phyloP scores from a whole-genome alignment of 2,113 vertebrate species.

The Cepphus grylle region DNA sequence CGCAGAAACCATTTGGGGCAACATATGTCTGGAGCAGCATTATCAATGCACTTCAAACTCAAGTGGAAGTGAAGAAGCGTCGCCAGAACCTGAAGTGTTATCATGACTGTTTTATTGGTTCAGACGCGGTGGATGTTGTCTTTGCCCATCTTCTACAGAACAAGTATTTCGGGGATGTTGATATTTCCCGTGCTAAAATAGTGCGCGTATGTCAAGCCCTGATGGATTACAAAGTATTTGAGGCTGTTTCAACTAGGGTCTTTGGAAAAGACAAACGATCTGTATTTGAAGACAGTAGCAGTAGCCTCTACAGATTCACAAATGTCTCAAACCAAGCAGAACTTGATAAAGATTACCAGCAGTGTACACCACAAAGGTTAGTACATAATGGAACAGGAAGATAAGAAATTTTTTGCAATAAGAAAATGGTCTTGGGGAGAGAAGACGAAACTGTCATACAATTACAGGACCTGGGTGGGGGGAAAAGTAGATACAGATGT shows the following conservation, averaged over 20 bases:
- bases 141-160: slow-evolving; percentile 89
- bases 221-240: slow-evolving; percentile 95
- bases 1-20: slow-evolving; percentile 91
- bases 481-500: neutral
- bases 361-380: slow-evolving; percentile 67
- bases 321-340: slow-evolving; percentile 59
- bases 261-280: slow-evolving; percentile 92
- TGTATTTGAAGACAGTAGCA: slow-evolving; percentile 91
- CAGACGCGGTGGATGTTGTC: slow-evolving; percentile 91
- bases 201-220: slow-evolving; percentile 92
- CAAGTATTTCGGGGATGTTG: slow-evolving; percentile 88
- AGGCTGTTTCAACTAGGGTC: slow-evolving; percentile 85
- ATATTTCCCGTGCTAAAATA: slow-evolving; percentile 91
- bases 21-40: slow-evolving; percentile 95
- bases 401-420: neutral
- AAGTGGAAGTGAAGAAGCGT: slow-evolving; percentile 91
- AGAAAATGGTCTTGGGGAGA: neutral
- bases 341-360: slow-evolving; percentile 71
- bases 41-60: slow-evolving; percentile 85
- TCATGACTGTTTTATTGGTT: slow-evolving; percentile 92
- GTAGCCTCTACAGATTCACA: slow-evolving; percentile 91
- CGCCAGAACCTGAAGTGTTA: slow-evolving; percentile 91
- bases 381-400: neutral
- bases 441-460: neutral
- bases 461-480: neutral